Evolutionary conservation across 2,797 vertebrate genomes (phyloP), one percentile per base, ranked within the genome.

Genomic region (Iguana delicatissima): DNA sequence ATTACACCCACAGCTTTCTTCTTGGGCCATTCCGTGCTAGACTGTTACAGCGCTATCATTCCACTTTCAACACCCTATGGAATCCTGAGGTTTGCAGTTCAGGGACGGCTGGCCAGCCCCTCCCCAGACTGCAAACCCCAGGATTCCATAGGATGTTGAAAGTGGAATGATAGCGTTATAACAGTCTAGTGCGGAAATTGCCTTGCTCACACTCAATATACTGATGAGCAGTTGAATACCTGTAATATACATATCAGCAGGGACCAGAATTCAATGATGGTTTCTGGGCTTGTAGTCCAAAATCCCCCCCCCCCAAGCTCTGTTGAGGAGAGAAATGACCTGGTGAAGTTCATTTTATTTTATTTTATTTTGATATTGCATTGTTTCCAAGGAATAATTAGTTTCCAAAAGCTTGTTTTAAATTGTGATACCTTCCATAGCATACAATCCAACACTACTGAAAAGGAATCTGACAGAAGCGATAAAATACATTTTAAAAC

Each of bases 381-480:
- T 72, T 64, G 38, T 24, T 84, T 87, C 77, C 29, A 93, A 82
- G 67, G 91, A 7, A 84, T 89, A 86, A 89, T 6, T 0, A 22
- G 81, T 89, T 89, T 91, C 46, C 90, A 32, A 88, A 92, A 94
- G n/a, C 2, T 79, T 50, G 90, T 88, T n/a, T 1, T 76, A 55
- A 86, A 90, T 76, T 89, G 2, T 84, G 94, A 62, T 77, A 89
- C 42, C 87, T 90, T 93, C 87, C 81, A 72, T 0, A 8, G 64
- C 38, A 10, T 69, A 59, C 22, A 57, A 87, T 94, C 89, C 26
- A 89, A 38, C 1, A 72, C 72, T 85, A 90, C 26, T 81, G 80
- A 85, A 93, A 91, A 55, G 80, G 42, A 92, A 89, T 88, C 46
- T 85, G 86, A 95, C 87, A 16, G 62, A 52, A 94, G 95, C 89